Evolutionary conservation across 2,888 invertebrate genomes (phyloP).

Genomic region (Lumbricus terrestris): DNA sequence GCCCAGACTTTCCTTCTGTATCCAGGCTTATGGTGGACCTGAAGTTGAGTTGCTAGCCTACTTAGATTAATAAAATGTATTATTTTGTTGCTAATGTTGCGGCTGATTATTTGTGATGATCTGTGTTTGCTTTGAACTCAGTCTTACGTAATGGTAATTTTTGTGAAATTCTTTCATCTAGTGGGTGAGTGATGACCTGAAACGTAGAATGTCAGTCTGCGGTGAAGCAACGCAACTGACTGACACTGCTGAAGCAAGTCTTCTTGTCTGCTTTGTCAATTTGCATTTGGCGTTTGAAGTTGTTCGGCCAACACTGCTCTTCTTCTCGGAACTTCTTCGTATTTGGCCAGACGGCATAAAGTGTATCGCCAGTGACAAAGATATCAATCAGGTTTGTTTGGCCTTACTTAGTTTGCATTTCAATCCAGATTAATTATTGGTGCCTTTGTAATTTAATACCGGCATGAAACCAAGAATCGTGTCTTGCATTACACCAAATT

Average conservation of each 20-base stretch:
- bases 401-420: background rate
- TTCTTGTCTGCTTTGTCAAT: background rate
- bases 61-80: background rate
- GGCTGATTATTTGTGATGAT: background rate
- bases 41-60: too few relatives aligned
- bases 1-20: too few relatives aligned
- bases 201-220: background rate
- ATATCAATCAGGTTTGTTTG: background rate
- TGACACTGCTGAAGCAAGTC: background rate
- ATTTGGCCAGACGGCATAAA: background rate
- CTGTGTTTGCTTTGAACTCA: background rate
- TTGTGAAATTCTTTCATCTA: background rate
- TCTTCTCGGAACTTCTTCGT: background rate
- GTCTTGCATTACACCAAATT: background rate
- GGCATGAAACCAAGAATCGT: background rate
- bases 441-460: background rate
- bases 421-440: too few relatives aligned
- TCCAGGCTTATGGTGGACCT: too few relatives aligned
- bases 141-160: too few relatives aligned
- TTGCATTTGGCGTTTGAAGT: background rate
- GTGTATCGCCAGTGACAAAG: background rate
- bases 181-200: slow-evolving; percentile 10
- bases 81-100: background rate
- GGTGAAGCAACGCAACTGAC: background rate
- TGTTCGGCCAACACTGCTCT: background rate